A percentile compares a stretch with the other conserved stretches of the same genome.
Conservation (phyloP, 2,888 invertebrate species). For the Actias luna region DNA sequence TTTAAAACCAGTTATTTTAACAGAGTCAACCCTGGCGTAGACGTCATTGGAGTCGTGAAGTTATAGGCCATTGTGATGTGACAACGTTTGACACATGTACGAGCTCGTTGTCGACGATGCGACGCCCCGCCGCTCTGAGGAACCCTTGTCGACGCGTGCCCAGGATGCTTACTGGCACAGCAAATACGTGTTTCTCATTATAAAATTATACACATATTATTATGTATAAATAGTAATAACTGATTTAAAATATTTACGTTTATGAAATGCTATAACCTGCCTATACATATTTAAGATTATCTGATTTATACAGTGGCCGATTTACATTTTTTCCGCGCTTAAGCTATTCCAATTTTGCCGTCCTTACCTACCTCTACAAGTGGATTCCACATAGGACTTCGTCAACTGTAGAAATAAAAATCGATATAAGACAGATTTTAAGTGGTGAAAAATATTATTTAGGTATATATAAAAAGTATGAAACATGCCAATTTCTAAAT, state of each 20-base stretch:
- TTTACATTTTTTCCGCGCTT: too few species aligned
- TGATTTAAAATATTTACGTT: neutral
- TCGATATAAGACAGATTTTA: too few species aligned
- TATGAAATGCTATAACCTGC: neutral
- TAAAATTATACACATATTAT: neutral
- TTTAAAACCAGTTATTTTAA: neutral
- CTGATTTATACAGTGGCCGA: too few species aligned
- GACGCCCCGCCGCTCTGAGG: neutral
- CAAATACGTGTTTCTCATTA: conserved; percentile 3
- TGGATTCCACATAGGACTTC: too few species aligned
- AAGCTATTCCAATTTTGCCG: too few species aligned
- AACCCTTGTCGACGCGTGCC: conserved; percentile 13
- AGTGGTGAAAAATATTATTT: too few species aligned
- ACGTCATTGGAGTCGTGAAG: conserved; percentile 16
- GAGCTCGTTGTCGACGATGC: neutral
- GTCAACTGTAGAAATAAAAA: too few species aligned
- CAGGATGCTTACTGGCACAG: conserved; percentile 9
- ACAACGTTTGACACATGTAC: conserved; percentile 24
- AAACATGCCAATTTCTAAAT: too few species aligned
- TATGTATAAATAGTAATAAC: neutral
- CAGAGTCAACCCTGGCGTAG: neutral
- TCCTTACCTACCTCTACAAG: too few species aligned
- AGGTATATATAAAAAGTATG: too few species aligned
- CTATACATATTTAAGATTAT: too few species aligned
- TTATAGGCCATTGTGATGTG: conserved; percentile 14